Conservation (phyloP, 2,113 vertebrate genomes). For the Sylvia atricapilla region DNA sequence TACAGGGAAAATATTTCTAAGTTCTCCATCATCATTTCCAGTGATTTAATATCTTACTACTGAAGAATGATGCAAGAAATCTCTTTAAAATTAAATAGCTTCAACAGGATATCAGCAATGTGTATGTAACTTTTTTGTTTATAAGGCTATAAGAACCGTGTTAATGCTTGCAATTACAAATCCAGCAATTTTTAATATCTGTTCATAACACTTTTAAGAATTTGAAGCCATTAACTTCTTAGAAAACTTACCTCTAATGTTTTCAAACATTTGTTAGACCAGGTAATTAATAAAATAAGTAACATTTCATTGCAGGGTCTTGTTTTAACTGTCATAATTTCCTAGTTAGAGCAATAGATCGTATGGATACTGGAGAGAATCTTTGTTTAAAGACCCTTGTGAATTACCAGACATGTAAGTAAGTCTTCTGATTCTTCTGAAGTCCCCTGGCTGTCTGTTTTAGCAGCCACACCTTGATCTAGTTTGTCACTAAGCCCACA, state of each 20-base stretch:
- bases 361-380: not conserved
- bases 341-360: not conserved
- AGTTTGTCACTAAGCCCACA: not conserved
- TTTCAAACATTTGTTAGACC: not conserved
- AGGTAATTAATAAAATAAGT: not conserved
- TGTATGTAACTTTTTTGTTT: not conserved
- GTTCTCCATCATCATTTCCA: not conserved
- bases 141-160: not conserved
- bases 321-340: not conserved
- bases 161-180: slow-evolving; percentile 9
- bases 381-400: not conserved
- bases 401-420: not conserved
- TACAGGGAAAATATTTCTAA: not conserved
- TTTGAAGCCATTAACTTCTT: slow-evolving; percentile 28
- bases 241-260: not conserved
- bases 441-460: not conserved
- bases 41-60: not conserved
- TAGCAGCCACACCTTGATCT: not conserved
- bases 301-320: not conserved
- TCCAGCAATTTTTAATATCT: slow-evolving; percentile 28
- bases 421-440: not conserved
- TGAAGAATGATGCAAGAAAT: slow-evolving; percentile 14
- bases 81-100: slow-evolving; percentile 43
- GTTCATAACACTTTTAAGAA: slow-evolving; percentile 14
- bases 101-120: not conserved